Percentiles rank a stretch among this genome's conserved stretches.
Evolutionary conservation across 2,113 vertebrate genomes (phyloP).

Genomic region (Laterallus jamaicensis): DNA sequence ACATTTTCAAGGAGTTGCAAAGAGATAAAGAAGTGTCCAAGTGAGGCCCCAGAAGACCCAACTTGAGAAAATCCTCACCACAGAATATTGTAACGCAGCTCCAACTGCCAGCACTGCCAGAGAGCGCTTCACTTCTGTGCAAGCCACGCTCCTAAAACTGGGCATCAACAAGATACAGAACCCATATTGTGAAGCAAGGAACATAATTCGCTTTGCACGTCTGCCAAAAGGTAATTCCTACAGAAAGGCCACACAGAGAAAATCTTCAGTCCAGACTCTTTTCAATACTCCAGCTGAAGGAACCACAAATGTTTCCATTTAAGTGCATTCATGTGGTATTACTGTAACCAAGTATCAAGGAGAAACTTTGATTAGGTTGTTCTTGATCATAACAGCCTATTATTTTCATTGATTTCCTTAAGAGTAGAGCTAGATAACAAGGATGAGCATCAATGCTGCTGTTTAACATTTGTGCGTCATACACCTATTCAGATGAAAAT

Average conservation of each 20-base stretch:
- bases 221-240: neutral
- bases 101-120: neutral
- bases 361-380: neutral
- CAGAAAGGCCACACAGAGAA: fast-evolving
- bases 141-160: neutral
- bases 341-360: neutral
- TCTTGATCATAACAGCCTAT: neutral
- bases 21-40: neutral
- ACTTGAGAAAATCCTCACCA: neutral
- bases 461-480: neutral
- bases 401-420: neutral
- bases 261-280: neutral
- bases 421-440: neutral
- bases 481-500: fast-evolving
- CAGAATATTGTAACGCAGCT: neutral
- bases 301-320: neutral
- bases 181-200: neutral
- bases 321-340: neutral
- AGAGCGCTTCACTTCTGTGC: fast-evolving
- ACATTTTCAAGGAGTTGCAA: neutral
- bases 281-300: neutral
- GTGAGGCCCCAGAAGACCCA: neutral
- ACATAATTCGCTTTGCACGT: neutral
- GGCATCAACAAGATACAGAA: neutral
- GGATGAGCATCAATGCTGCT: neutral